Evolutionary conservation across 2,888 invertebrate genomes (phyloP).

Genomic region (Orchesella flavescens): DNA sequence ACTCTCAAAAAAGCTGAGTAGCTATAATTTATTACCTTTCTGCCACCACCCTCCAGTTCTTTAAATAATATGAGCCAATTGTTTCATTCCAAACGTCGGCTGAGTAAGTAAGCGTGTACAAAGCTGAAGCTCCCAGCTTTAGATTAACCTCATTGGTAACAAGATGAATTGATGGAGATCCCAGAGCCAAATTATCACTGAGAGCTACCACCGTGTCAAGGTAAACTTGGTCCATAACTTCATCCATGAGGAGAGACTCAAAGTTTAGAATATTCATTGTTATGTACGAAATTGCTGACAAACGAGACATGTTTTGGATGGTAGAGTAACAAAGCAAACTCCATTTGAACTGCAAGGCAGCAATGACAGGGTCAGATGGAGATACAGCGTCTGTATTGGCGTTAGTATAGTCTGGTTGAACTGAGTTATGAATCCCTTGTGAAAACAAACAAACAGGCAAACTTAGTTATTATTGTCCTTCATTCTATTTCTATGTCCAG

Average conservation of each 20-base stretch:
- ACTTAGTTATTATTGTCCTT: neutral
- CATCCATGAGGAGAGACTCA: conserved; percentile 78
- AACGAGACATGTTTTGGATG: conserved; percentile 66
- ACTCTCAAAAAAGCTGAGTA: no score
- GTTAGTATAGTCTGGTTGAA: conserved; percentile 37
- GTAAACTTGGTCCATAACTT: conserved; percentile 76
- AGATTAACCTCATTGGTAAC: conserved; percentile 73
- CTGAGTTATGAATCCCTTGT: conserved; percentile 17
- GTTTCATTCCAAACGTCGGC: conserved; percentile 78
- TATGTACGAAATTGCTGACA: conserved; percentile 73
- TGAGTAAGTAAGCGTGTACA: conserved; percentile 79
- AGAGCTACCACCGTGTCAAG: neutral
- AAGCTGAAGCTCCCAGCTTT: conserved; percentile 80
- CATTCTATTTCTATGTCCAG: neutral
- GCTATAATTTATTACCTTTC: conserved; percentile 10
- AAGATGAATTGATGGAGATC: conserved; percentile 21
- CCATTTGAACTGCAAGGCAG: conserved; percentile 45
- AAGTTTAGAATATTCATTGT: conserved; percentile 77
- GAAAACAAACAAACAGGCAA: neutral
- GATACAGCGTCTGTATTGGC: conserved; percentile 44
- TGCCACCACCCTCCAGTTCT: conserved; percentile 7
- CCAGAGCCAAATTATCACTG: neutral
- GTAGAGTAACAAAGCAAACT: conserved; percentile 2
- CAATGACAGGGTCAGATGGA: conserved; percentile 67
- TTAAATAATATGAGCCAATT: conserved; percentile 71